phyloP scores from a whole-genome alignment of 2,113 vertebrate genomes.

The Barnardius zonarius region DNA sequence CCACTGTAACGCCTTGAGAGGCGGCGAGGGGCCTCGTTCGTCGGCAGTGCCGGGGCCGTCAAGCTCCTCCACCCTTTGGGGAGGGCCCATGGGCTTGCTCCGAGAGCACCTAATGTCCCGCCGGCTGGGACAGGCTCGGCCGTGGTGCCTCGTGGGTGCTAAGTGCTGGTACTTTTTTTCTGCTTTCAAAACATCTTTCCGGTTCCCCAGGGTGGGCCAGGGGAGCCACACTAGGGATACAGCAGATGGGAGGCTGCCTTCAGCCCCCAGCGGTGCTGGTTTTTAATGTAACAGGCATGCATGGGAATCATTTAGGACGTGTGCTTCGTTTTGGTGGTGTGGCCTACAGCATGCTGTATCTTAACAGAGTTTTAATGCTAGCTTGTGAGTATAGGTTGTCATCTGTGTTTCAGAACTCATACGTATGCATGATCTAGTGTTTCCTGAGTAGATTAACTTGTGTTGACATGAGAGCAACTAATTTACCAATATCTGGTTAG shows the following conservation, averaged over 20 bases:
- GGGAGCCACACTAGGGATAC: background rate
- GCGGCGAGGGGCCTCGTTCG: background rate
- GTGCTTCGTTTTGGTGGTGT: background rate
- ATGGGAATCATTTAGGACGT: accelerated
- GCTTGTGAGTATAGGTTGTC: background rate
- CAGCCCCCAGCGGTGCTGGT: background rate
- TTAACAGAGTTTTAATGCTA: background rate
- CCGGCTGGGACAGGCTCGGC: background rate
- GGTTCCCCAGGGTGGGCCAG: accelerated
- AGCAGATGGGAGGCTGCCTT: background rate
- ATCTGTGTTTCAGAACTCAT: background rate
- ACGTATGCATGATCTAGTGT: background rate
- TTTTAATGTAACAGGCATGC: accelerated
- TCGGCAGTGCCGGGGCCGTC: background rate
- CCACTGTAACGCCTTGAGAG: background rate
- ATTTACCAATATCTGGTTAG: background rate
- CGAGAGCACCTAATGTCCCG: background rate
- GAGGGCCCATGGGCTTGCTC: background rate
- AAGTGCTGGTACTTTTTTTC: background rate
- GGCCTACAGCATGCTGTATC: background rate
- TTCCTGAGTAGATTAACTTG: background rate
- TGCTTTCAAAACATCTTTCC: too few relatives aligned
- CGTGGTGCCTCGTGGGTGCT: background rate
- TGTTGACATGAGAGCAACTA: background rate
- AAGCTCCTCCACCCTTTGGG: background rate